Percentiles rank a stretch among this genome's conserved stretches.
phyloP scores from a whole-genome alignment of 2,113 vertebrate species.

The Desmodus rotundus region DNA sequence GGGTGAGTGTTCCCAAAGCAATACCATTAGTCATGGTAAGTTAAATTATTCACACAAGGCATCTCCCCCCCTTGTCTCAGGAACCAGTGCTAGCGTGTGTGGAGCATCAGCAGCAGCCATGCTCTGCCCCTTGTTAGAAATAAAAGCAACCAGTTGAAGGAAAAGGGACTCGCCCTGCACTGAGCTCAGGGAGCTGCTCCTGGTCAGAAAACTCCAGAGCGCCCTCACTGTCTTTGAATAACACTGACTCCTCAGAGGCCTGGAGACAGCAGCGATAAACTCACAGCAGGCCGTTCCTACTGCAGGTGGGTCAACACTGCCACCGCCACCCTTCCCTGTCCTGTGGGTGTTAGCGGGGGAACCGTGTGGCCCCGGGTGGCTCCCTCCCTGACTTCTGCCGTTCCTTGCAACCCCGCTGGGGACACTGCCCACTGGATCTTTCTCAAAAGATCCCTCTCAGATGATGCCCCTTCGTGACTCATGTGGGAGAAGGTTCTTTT shows the following conservation, averaged over 20 bases:
- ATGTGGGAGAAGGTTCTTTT: background rate
- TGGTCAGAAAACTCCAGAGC: background rate
- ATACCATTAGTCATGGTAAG: background rate
- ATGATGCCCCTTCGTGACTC: background rate
- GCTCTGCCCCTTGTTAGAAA: background rate
- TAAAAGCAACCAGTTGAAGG: background rate
- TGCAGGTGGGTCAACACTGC: fast-evolving
- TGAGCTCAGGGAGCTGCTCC: background rate
- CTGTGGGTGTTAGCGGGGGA: background rate
- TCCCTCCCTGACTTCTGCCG: fast-evolving
- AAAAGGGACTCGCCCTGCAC: background rate
- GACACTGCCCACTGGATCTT: background rate
- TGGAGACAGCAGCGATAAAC: fast-evolving
- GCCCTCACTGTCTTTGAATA: background rate
- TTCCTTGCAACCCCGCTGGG: background rate
- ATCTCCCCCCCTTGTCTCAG: background rate
- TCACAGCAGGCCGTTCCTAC: background rate
- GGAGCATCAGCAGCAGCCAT: background rate
- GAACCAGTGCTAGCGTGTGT: background rate
- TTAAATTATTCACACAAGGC: background rate
- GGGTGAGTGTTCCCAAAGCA: background rate
- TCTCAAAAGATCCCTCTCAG: background rate
- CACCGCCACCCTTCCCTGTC: fast-evolving
- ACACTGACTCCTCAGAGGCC: background rate
- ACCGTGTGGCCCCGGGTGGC: fast-evolving